Evolutionary conservation across 2,797 vertebrate genomes (phyloP), one percentile per base, ranked within the genome.

Genomic region (Adrianichthys oophorus): DNA sequence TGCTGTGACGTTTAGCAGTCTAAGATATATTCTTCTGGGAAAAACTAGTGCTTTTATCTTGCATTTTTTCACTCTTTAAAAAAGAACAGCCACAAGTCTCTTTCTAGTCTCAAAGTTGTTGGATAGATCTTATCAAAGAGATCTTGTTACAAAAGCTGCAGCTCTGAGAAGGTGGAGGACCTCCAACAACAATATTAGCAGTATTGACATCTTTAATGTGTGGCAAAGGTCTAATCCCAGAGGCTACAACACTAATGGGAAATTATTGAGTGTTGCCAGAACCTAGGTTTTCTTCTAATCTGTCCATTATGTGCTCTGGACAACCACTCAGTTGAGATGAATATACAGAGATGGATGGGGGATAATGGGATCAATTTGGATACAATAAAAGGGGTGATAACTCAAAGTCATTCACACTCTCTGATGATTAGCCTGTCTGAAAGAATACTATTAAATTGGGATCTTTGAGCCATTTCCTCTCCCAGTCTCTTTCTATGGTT

Each of bases 181-280:
- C 78, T 87, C 78, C 70, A 85, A 86, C 86, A 86, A 86, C 84
- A 89, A 83, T 89, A 90, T 89, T 86, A 91, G 85, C 84, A 72
- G 82, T 87, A 90, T 91, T 88, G 89, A 90, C 83, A 90, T 83
- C 67, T 90, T 87, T 90, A 91, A 91, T 91, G 89, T 87, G 80
- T 85, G 87, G 80, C 88, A 87, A 82, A 91, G 90, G 90, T 88
- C 88, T 79, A 62, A 79, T 88, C 91, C 88, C 91, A 74, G 45
- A 75, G 89, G 90, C 81, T 41, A 41, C 43, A 13, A 15, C 71
- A 60, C 89, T 92, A 91, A 92, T 92, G 89, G 90, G 80, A 79
- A 89, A 89, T 85, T 92, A 92, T 92, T 87, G 91, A 92, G 87
- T 91, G 87, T 85, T 90, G 86, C 82, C 75, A 87, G 84, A 84